Percentiles rank a stretch among this genome's conserved stretches.
Conservation (phyloP, 2,888 invertebrate genomes). For the Flabesymbios commensalis region DNA sequence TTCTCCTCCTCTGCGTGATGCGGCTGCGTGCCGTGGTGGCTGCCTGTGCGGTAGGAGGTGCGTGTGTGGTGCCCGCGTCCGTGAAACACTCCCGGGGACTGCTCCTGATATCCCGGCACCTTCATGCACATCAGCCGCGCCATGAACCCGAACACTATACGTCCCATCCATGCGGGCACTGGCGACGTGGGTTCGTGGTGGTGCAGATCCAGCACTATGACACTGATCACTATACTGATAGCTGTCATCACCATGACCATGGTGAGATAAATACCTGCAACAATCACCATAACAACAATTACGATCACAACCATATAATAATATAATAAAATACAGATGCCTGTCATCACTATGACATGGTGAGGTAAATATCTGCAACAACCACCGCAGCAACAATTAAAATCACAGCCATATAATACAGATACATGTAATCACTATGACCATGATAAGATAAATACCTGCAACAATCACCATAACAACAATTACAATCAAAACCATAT, state of each 20-base stretch:
- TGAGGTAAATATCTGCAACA: no score
- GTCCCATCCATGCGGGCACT: slow-evolving; percentile 49
- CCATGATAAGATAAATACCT: no score
- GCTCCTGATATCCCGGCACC: slow-evolving; percentile 18
- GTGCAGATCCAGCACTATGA: slow-evolving; percentile 62
- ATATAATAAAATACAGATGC: no score
- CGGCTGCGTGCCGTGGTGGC: neutral
- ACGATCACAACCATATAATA: no score
- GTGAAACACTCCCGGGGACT: slow-evolving; percentile 10
- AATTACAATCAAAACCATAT: no score
- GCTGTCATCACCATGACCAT: slow-evolving; percentile 63
- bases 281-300: no score
- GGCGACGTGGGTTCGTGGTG: slow-evolving; percentile 49
- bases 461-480: no score
- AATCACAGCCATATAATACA: no score
- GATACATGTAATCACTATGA: no score
- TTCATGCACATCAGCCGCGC: slow-evolving; percentile 39
- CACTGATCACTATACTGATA: slow-evolving; percentile 60
- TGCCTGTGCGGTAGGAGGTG: neutral
- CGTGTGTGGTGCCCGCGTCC: slow-evolving; percentile 1
- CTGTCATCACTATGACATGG: no score
- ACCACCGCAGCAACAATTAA: no score
- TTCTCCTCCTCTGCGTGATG: slow-evolving; percentile 7
- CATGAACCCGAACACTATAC: slow-evolving; percentile 44
- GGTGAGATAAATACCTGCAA: slow-evolving; percentile 61